Evolutionary conservation across 1,140 invertebrate genomes (phyloP), one percentile per base, ranked within the genome.

Genomic region (Stegodyphus mimosarum): DNA sequence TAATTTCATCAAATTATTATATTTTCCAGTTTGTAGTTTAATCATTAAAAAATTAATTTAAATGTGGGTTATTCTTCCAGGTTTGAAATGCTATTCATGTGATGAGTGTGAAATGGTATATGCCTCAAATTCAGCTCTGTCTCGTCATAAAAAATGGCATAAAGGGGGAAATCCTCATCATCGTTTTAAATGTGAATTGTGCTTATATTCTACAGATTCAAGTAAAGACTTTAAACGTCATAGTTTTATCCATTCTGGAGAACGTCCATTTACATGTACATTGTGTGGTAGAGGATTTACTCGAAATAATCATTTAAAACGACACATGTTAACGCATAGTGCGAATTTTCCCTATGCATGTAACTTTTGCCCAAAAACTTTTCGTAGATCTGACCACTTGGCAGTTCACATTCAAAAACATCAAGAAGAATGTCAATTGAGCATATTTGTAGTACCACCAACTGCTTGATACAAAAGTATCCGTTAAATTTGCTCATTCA

Each of bases 81-180:
- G 51, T 64, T 53, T 84, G 49, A 84, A 84, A 15, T 84, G 81
- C 64, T 84, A 69, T 70, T 55, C 72, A 11, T 84, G 81, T 70
- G 81, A 84, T 63, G 73, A 84, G 17, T 84, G 81, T 60, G 81
- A 84, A 51, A 84, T 84, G 81, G 81, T 84, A 50, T 84, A 84
- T 63, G 81, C 81, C 18, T 84, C 81, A n/a, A 84, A 84, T 50
- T 84, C 81, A 6, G 81, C 81, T 49, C 60, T 84, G 6, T 84
- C 81, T 11, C 81, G 81, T 50, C 81, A 84, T 55, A 84, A 84
- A 70, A 84, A 84, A 50, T 84, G 81, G 81, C 81, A 84, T 51
- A 84, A 70, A 76, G 81, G 81, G 15, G 81, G 13, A 49, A 84
- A 84, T 51, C 81, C 72, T 11, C 72, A 76, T 15, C 81, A 84